Conservation (phyloP, 1,140 invertebrate species). For the Ruditapes philippinarum region DNA sequence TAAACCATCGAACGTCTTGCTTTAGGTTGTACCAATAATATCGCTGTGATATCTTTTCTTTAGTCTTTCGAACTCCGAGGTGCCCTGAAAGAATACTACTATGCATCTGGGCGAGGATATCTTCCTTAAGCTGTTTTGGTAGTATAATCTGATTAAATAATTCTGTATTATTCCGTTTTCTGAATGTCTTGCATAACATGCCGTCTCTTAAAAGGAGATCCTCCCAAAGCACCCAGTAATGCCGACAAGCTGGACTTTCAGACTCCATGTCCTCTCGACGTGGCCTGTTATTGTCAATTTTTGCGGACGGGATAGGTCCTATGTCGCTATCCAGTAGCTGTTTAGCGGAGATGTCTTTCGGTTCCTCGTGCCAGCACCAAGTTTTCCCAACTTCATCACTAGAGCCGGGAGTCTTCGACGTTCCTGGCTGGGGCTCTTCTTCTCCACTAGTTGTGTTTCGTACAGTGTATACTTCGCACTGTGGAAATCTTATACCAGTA, state of each 20-base stretch:
- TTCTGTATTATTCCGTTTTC: neutral
- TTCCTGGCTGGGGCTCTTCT: too few relatives aligned
- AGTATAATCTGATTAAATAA: neutral
- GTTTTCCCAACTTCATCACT: neutral
- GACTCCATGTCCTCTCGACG: neutral
- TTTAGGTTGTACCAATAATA: conserved; percentile 40
- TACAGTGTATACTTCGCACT: too few relatives aligned
- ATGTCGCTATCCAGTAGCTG: conserved; percentile 20
- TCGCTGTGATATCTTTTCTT: conserved; percentile 22
- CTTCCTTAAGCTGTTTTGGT: neutral
- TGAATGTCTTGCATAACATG: neutral
- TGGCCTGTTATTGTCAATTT: neutral
- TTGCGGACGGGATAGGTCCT: neutral
- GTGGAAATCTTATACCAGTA: too few relatives aligned
- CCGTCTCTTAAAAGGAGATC: neutral
- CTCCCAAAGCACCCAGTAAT: conserved; percentile 46
- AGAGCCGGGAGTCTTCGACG: too few relatives aligned
- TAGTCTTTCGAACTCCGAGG: conserved; percentile 29
- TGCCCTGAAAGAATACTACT: conserved; percentile 30
- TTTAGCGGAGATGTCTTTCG: neutral
- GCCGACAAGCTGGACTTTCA: neutral
- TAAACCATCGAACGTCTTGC: conserved; percentile 17
- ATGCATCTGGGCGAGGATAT: conserved; percentile 20
- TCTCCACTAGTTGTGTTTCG: too few relatives aligned
- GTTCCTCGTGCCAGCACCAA: neutral